Conservation (phyloP, 2,888 invertebrate genomes). For the Drosophila tripunctata region DNA sequence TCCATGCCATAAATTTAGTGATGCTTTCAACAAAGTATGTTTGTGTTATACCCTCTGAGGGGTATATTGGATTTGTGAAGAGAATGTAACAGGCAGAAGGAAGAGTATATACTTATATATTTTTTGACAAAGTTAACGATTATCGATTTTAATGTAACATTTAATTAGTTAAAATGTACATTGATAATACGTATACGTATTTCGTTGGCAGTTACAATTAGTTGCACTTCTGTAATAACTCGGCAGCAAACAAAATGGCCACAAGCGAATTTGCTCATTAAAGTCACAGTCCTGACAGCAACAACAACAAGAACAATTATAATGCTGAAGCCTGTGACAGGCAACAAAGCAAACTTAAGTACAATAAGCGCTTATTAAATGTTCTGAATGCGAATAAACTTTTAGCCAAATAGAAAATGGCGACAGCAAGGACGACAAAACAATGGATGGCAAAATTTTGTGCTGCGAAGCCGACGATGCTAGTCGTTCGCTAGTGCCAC, state of each 20-base stretch:
- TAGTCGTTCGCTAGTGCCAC: slow-evolving; percentile 43
- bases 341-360: slow-evolving; percentile 69
- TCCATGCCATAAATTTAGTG: slow-evolving; percentile 30
- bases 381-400: slow-evolving; percentile 75
- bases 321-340: slow-evolving; percentile 42
- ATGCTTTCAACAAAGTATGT: slow-evolving; percentile 8
- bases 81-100: too few species aligned
- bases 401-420: slow-evolving; percentile 74
- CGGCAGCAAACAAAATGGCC: slow-evolving; percentile 39
- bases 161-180: slow-evolving; percentile 42
- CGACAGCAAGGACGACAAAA: slow-evolving; percentile 56
- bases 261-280: slow-evolving; percentile 48
- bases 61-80: too few species aligned
- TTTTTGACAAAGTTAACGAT: slow-evolving; percentile 15
- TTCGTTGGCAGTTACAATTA: slow-evolving; percentile 28
- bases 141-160: slow-evolving; percentile 43
- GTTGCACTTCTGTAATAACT: slow-evolving; percentile 23
- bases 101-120: too few species aligned
- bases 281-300: slow-evolving; percentile 17
- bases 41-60: too few species aligned
- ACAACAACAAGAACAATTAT: slow-evolving; percentile 14
- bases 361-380: slow-evolving; percentile 80
- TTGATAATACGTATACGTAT: slow-evolving; percentile 2
- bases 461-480: slow-evolving; percentile 36
- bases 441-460: slow-evolving; percentile 69